Percentiles rank a stretch among this genome's conserved stretches.
These are phyloP conservation scores for Agrochola litura DNA, from an alignment of 2,888 invertebrate genomes.

Conservation along the genomic window DNA sequence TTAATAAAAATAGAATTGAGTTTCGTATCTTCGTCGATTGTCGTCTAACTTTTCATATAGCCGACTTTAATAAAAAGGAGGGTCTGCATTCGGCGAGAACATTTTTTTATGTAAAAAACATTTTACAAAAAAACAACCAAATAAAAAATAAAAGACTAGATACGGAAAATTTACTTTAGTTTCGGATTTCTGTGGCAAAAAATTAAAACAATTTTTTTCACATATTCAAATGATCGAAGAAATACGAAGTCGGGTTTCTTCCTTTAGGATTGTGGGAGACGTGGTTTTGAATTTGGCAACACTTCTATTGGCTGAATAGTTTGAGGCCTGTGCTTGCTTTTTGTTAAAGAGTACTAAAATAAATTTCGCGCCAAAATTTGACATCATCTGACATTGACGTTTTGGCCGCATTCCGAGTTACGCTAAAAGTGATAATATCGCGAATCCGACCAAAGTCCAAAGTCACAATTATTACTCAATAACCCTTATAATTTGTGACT, in stretches of 20 bases:
- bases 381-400: conserved; percentile 46
- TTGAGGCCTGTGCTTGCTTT: background rate
- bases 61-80: too few species aligned
- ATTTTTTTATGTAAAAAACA: background rate
- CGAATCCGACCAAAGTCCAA: too few species aligned
- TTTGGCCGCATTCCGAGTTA: too few species aligned
- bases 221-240: background rate
- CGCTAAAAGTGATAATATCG: too few species aligned
- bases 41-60: too few species aligned
- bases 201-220: too few species aligned
- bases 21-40: too few species aligned
- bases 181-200: too few species aligned
- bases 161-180: background rate
- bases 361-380: conserved; percentile 56
- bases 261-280: conserved; percentile 13
- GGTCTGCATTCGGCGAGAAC: background rate
- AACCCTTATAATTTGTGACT: too few species aligned
- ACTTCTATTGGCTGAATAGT: background rate
- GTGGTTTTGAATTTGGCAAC: conserved; percentile 15
- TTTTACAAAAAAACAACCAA: background rate
- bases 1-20: too few species aligned
- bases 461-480: too few species aligned
- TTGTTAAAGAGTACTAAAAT: background rate
- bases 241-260: background rate
- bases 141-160: background rate